Evolutionary conservation across 2,113 vertebrate species (phyloP).

Genomic region (Poicephalus meyeri): DNA sequence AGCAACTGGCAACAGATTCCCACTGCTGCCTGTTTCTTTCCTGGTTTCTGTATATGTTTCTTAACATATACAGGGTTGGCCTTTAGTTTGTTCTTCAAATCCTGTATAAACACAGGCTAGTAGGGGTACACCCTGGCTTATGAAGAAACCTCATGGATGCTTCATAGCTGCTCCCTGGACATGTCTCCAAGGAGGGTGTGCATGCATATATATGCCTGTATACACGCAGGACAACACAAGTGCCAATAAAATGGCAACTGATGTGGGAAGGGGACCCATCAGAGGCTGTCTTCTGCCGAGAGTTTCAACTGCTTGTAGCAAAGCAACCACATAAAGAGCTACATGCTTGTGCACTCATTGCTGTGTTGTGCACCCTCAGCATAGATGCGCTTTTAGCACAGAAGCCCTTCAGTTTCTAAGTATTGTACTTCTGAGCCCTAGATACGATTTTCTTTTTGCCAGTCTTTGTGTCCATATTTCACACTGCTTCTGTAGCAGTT

Average conservation of each 20-base stretch:
- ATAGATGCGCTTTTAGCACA: background rate
- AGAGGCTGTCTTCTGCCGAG: background rate
- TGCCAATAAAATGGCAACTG: background rate
- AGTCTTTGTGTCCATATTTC: background rate
- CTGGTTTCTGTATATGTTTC: background rate
- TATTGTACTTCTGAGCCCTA: background rate
- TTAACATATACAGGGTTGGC: background rate
- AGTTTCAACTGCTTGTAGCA: fast-evolving
- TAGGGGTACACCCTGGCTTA: background rate
- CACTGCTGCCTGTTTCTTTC: background rate
- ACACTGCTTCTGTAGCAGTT: background rate
- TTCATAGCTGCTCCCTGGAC: background rate
- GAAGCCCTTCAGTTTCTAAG: background rate
- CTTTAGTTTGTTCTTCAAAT: background rate
- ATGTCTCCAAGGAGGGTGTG: background rate
- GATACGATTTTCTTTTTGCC: background rate
- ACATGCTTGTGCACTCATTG: background rate
- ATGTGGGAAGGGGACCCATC: background rate
- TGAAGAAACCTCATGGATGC: background rate
- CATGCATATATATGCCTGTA: background rate
- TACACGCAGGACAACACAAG: background rate
- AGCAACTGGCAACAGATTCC: background rate
- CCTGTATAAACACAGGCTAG: background rate
- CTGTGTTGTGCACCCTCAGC: background rate
- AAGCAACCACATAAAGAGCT: background rate